Conservation (phyloP, 2,113 vertebrate species). For the Corvus hawaiiensis region DNA sequence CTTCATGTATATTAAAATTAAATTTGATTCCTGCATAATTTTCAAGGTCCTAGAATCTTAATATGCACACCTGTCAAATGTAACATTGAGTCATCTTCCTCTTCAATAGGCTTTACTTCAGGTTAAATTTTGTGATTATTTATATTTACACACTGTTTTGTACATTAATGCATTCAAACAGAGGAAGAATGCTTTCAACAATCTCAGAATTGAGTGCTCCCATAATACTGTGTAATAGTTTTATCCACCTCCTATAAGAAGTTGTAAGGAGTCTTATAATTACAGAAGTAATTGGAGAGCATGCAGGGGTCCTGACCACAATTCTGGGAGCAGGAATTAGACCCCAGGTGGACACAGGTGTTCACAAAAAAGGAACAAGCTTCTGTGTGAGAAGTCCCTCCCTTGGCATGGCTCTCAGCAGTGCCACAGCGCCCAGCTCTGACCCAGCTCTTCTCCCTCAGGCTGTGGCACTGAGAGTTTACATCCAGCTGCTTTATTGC, state of each 20-base stretch:
- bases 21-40: neutral
- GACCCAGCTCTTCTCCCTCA: neutral
- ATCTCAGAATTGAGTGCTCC: neutral
- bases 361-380: neutral
- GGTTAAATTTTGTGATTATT: neutral
- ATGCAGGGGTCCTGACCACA: neutral
- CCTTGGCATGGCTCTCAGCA: neutral
- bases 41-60: neutral
- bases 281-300: neutral
- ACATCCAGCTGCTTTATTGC: neutral
- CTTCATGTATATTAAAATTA: neutral
- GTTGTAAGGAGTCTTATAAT: neutral
- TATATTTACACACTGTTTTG: neutral
- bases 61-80: neutral
- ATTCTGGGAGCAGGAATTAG: neutral
- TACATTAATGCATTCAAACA: neutral
- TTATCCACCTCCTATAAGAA: neutral
- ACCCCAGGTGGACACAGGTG: neutral
- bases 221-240: neutral
- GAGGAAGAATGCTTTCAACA: neutral
- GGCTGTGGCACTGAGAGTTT: neutral
- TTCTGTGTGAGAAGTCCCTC: neutral
- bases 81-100: neutral
- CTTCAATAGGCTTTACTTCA: neutral
- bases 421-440: neutral